Evolutionary conservation across 2,113 vertebrate species (phyloP).

Genomic region (Tiliqua scincoides): DNA sequence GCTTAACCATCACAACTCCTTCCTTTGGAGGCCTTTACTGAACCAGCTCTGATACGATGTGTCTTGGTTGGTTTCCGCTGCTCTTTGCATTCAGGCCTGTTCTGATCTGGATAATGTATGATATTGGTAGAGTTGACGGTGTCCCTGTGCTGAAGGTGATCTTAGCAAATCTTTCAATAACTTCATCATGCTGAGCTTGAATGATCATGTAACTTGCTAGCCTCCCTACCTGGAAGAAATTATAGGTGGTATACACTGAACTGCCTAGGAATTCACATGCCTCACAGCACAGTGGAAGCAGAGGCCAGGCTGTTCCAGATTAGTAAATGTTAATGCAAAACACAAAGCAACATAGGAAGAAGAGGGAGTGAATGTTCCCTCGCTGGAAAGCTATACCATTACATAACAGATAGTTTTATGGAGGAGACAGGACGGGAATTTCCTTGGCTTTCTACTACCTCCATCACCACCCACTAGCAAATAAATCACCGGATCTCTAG

Average conservation of each 20-base stretch:
- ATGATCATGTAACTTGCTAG: background rate
- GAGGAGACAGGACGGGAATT: slow-evolving; percentile 23
- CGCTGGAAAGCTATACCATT: slow-evolving; percentile 3
- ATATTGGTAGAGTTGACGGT: background rate
- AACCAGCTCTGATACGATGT: background rate
- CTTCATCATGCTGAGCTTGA: background rate
- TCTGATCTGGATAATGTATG: background rate
- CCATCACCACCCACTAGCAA: slow-evolving; percentile 28
- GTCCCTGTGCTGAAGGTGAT: background rate
- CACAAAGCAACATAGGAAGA: slow-evolving; percentile 10
- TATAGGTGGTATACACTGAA: slow-evolving; percentile 11
- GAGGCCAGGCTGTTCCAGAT: slow-evolving; percentile 15
- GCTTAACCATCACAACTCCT: background rate
- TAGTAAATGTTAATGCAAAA: slow-evolving; percentile 32
- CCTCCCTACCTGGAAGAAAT: background rate
- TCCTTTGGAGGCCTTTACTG: background rate
- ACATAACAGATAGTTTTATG: slow-evolving; percentile 34
- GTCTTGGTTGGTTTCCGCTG: background rate
- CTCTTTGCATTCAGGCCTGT: background rate
- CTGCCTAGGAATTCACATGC: slow-evolving; percentile 13
- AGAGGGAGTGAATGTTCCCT: slow-evolving; percentile 9
- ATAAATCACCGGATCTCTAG: slow-evolving; percentile 31
- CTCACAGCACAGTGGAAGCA: background rate
- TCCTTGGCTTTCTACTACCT: slow-evolving; percentile 32
- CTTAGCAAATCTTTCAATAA: background rate